Evolutionary conservation across 2,888 invertebrate genomes (phyloP).

Genomic region (Galerucella pusilla): DNA sequence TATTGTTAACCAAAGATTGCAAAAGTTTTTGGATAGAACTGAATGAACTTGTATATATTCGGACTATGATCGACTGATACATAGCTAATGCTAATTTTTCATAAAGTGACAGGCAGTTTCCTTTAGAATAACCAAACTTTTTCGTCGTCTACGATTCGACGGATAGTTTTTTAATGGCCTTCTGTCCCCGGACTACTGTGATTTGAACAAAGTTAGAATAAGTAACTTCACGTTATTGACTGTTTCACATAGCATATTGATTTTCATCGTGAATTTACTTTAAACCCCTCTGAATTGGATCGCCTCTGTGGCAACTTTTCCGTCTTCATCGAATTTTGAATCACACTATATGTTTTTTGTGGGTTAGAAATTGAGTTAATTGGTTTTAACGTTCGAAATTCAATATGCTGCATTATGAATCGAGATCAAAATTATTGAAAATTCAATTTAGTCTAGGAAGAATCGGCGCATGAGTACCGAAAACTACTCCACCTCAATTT

Average conservation of each 20-base stretch:
- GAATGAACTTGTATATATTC: conserved; percentile 45
- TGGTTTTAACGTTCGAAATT: not conserved
- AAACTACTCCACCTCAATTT: too few species aligned
- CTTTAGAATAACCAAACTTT: conserved; percentile 26
- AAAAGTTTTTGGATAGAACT: conserved; percentile 55
- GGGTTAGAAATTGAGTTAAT: too few species aligned
- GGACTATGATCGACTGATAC: conserved; percentile 41
- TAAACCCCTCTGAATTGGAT: not conserved
- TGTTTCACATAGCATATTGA: conserved; percentile 9
- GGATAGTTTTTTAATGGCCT: conserved; percentile 25
- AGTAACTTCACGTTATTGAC: conserved; percentile 33
- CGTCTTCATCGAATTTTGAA: too few species aligned
- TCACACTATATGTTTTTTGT: too few species aligned
- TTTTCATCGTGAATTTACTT: not conserved
- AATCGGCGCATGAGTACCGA: too few species aligned
- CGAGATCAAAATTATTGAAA: not conserved
- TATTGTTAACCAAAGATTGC: conserved; percentile 57
- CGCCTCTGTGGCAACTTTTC: too few species aligned
- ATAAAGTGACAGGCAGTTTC: conserved; percentile 31
- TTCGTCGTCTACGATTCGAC: conserved; percentile 26
- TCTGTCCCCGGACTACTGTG: conserved; percentile 42
- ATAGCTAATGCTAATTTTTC: conserved; percentile 39
- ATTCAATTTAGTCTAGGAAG: not conserved
- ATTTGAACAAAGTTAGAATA: conserved; percentile 47
- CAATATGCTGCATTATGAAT: not conserved